Conservation (phyloP, 2,113 vertebrate species). For the Cryptotis parvus region DNA sequence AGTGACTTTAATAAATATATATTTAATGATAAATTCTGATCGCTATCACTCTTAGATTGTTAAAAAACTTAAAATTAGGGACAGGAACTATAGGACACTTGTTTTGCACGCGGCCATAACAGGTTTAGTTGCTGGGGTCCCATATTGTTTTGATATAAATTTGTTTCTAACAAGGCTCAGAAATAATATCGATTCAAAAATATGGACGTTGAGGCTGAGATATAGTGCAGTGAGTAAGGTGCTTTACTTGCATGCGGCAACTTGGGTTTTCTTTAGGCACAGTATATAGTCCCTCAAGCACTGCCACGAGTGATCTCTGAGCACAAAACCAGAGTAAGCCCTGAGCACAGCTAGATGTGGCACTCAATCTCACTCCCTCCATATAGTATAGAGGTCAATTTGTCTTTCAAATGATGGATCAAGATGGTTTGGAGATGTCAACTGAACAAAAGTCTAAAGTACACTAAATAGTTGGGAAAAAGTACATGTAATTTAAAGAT, state of each 20-base stretch:
- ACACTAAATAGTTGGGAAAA: neutral
- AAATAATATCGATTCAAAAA: constrained; percentile 1
- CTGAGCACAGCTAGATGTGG: too few relatives aligned
- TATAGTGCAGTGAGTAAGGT: too few relatives aligned
- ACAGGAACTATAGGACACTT: too few relatives aligned
- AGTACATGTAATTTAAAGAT: neutral
- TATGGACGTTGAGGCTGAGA: too few relatives aligned
- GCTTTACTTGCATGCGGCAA: too few relatives aligned
- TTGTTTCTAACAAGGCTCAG: neutral
- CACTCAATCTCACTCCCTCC: too few relatives aligned
- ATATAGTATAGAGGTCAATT: neutral
- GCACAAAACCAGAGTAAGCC: too few relatives aligned
- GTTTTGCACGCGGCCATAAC: too few relatives aligned
- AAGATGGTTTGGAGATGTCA: neutral
- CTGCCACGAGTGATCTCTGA: too few relatives aligned
- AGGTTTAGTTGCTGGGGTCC: too few relatives aligned
- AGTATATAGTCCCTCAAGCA: too few relatives aligned
- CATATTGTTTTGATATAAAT: neutral
- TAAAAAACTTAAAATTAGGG: neutral
- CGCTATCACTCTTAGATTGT: neutral
- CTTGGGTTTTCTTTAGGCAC: too few relatives aligned
- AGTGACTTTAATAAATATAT: constrained; percentile 9
- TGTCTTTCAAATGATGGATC: neutral
- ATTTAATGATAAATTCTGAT: neutral
- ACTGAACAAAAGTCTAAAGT: neutral